Conservation (phyloP, 2,113 vertebrate species). For the Tragelaphus scriptus region DNA sequence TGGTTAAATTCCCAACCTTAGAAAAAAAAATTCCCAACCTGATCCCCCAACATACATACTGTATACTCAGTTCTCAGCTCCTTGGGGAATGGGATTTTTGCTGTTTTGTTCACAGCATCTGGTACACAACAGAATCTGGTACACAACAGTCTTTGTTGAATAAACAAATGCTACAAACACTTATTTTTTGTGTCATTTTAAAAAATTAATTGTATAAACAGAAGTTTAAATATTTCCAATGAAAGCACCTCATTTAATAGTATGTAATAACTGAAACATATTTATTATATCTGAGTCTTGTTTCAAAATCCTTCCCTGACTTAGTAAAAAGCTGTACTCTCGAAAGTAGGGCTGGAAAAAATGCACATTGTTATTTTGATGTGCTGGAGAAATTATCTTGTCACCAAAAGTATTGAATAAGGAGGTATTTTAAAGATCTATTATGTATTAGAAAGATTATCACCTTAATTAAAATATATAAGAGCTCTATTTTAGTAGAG, state of each 20-base stretch:
- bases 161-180: neutral
- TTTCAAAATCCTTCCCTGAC: neutral
- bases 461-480: neutral
- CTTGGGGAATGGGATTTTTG: neutral
- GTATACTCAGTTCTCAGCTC: neutral
- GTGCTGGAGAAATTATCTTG: neutral
- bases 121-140: neutral
- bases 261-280: neutral
- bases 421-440: neutral
- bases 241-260: neutral
- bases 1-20: neutral
- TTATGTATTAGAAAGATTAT: neutral
- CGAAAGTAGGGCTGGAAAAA: neutral
- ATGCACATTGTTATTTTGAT: accelerated
- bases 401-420: neutral
- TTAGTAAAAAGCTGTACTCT: neutral
- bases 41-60: too few relatives aligned
- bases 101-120: neutral
- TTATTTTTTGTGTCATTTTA: neutral
- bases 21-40: neutral
- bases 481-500: neutral
- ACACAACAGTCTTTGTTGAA: neutral
- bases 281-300: neutral
- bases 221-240: neutral
- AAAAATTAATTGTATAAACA: neutral